These are phyloP conservation scores for Zygaena filipendulae DNA, from an alignment of 2,888 invertebrate species.

Conservation along the genomic window DNA sequence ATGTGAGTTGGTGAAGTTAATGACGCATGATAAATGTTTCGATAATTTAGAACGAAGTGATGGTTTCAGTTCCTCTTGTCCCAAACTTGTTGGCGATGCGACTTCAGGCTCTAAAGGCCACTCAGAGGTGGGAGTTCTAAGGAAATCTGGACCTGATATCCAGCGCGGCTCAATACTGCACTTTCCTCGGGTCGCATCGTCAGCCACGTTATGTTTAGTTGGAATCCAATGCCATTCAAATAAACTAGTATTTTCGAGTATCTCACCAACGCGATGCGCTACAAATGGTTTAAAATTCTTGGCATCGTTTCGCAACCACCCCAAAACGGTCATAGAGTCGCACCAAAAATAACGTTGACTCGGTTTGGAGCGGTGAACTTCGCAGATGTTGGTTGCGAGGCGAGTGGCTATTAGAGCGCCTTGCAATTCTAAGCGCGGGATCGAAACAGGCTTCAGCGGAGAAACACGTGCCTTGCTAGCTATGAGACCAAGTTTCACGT, in stretches of 20 bases:
- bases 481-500: conserved; percentile 2
- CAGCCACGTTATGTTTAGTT: background rate
- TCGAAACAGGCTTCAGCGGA: conserved; percentile 5
- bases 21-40: background rate
- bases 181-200: background rate
- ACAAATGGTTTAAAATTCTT: conserved; percentile 11
- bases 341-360: conserved; percentile 10
- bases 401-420: conserved; percentile 8
- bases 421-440: conserved; percentile 9
- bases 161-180: background rate
- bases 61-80: background rate
- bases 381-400: background rate
- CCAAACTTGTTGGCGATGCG: background rate
- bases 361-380: conserved; percentile 5
- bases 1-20: background rate
- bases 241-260: conserved; percentile 3
- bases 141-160: background rate
- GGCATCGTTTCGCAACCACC: conserved; percentile 11
- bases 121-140: background rate
- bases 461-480: conserved; percentile 7
- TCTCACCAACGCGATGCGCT: conserved; percentile 12
- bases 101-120: background rate
- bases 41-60: background rate
- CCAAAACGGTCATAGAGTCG: conserved; percentile 9
- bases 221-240: background rate